These are phyloP conservation scores for Mellivora capensis DNA, from an alignment of 2,113 vertebrate species.

Conservation along the genomic window DNA sequence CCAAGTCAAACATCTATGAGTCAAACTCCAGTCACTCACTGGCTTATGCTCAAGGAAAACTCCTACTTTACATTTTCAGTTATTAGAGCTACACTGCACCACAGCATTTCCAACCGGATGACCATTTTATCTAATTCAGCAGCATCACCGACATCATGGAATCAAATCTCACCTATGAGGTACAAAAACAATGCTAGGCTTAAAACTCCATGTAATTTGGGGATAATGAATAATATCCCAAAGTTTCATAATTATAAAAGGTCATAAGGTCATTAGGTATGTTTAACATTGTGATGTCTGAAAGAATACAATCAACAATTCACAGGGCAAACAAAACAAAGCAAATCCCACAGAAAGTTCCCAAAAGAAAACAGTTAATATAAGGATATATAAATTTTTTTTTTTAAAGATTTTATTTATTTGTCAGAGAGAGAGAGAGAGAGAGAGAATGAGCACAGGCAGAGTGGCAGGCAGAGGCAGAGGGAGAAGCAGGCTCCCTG, in stretches of 20 bases:
- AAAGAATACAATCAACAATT: slow-evolving; percentile 23
- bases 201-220: background rate
- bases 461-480: too few relatives aligned
- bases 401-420: too few relatives aligned
- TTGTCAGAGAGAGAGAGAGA: too few relatives aligned
- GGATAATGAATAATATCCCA: background rate
- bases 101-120: background rate
- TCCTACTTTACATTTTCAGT: background rate
- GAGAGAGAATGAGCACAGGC: too few relatives aligned
- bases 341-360: background rate
- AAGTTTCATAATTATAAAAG: background rate
- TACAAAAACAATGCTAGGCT: background rate
- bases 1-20: background rate
- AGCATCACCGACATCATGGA: background rate
- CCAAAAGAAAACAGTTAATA: background rate
- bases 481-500: too few relatives aligned
- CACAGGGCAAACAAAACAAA: background rate
- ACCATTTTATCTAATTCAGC: background rate
- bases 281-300: background rate
- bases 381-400: too few relatives aligned
- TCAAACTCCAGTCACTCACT: slow-evolving; percentile 33
- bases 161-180: background rate
- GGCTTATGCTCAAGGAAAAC: slow-evolving; percentile 14
- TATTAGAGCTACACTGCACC: background rate
- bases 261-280: background rate